Percentiles rank a stretch among this genome's conserved stretches.
Conservation (phyloP, 2,888 invertebrate species). For the Pocota personata region DNA sequence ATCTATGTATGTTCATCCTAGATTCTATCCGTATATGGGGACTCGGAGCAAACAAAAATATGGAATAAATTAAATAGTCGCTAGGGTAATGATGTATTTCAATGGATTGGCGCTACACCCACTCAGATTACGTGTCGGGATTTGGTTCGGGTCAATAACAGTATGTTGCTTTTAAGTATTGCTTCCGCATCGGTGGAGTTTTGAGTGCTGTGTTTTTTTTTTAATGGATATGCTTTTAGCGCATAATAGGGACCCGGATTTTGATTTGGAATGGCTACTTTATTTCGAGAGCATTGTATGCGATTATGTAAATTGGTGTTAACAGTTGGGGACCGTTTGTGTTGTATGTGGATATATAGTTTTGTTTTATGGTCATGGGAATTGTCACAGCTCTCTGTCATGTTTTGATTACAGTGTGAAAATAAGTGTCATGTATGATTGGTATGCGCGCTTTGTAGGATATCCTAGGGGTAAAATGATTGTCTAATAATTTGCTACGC, state of each 20-base stretch:
- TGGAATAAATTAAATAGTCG: conserved; percentile 39
- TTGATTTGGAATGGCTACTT: conserved; percentile 8
- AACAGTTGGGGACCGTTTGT: background rate
- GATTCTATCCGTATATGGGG: background rate
- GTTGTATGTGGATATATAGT: no score
- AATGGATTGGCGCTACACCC: background rate
- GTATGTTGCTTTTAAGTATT: conserved; percentile 20
- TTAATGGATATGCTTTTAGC: background rate
- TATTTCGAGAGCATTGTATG: conserved; percentile 14
- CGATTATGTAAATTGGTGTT: conserved; percentile 45
- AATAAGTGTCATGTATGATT: background rate
- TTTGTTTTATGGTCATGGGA: background rate
- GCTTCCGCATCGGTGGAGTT: conserved; percentile 1
- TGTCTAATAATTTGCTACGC: background rate
- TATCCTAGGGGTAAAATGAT: background rate
- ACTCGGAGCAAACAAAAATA: conserved; percentile 24
- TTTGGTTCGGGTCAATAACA: conserved; percentile 4
- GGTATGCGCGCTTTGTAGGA: background rate
- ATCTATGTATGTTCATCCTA: background rate
- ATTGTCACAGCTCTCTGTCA: background rate
- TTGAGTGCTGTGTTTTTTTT: background rate
- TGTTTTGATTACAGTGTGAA: background rate
- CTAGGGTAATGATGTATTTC: conserved; percentile 12
- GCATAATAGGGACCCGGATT: background rate
- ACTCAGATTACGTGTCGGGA: background rate